A percentile compares a stretch with the other conserved stretches of the same genome.
Evolutionary conservation across 2,888 invertebrate genomes (phyloP).

Genomic region (Chaetogeoica ovagalla): DNA sequence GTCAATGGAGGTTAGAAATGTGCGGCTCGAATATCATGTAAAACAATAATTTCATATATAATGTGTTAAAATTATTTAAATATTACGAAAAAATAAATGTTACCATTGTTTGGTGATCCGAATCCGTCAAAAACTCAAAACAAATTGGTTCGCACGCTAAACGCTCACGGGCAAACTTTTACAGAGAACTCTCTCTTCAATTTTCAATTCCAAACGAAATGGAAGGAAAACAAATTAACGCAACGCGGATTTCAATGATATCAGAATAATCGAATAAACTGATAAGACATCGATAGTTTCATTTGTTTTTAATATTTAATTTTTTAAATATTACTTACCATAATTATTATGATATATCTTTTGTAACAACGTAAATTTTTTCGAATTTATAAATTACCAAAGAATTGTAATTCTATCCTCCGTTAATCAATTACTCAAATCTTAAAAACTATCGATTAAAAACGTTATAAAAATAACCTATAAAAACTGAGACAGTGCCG

Average conservation of each 20-base stretch:
- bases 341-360: conserved; percentile 1
- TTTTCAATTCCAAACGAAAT: background rate
- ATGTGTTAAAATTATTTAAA: background rate
- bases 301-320: background rate
- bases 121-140: background rate
- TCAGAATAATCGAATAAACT: conserved; percentile 11
- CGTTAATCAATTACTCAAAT: background rate
- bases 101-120: conserved; percentile 21
- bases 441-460: conserved; percentile 2
- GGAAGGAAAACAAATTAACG: conserved; percentile 27
- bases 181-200: background rate
- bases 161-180: background rate
- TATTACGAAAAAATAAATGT: conserved; percentile 2
- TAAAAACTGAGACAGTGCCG: conserved; percentile 36
- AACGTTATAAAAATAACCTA: conserved; percentile 17
- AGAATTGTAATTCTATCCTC: background rate
- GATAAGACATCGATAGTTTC: conserved; percentile 29
- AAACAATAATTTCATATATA: background rate
- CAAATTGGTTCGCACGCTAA: background rate
- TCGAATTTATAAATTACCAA: background rate
- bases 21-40: background rate
- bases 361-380: background rate
- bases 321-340: background rate
- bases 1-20: conserved; percentile 10
- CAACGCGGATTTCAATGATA: conserved; percentile 27